phyloP scores from a whole-genome alignment of 1,140 invertebrate species.

The Archivesica marissinica region DNA sequence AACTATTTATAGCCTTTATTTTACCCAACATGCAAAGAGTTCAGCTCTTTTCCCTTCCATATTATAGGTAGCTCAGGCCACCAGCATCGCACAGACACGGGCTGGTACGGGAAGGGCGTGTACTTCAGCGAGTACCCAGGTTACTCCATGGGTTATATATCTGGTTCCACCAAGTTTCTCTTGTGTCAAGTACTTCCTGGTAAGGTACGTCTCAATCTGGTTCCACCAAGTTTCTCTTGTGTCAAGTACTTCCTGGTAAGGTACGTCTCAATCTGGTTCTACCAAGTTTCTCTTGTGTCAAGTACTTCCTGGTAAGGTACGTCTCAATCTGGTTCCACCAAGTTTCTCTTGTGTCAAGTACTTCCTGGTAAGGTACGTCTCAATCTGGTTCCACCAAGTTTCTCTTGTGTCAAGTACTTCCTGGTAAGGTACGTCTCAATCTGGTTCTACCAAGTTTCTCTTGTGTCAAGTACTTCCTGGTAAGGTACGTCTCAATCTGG shows the following conservation, averaged over 20 bases:
- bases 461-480: conserved; percentile 78
- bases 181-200: conserved; percentile 78
- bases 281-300: conserved; percentile 76
- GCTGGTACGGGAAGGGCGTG: conserved; percentile 78
- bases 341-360: conserved; percentile 77
- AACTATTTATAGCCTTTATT: no score
- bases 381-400: conserved; percentile 66
- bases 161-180: conserved; percentile 69
- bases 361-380: conserved; percentile 72
- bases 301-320: conserved; percentile 76
- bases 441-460: conserved; percentile 69
- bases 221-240: not conserved
- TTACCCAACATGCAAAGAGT: no score
- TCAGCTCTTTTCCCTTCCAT: no score
- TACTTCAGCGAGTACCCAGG: conserved; percentile 80
- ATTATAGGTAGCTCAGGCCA: conserved; percentile 72
- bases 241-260: no score
- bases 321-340: conserved; percentile 54
- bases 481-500: conserved; percentile 66
- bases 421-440: conserved; percentile 75
- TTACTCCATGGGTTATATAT: conserved; percentile 78
- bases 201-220: conserved; percentile 64
- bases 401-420: conserved; percentile 77
- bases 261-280: no score
- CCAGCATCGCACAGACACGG: conserved; percentile 73